Base-by-base conservation (phyloP, 2,888 invertebrate genomes). In the Linnaemya vulpina region DNA sequence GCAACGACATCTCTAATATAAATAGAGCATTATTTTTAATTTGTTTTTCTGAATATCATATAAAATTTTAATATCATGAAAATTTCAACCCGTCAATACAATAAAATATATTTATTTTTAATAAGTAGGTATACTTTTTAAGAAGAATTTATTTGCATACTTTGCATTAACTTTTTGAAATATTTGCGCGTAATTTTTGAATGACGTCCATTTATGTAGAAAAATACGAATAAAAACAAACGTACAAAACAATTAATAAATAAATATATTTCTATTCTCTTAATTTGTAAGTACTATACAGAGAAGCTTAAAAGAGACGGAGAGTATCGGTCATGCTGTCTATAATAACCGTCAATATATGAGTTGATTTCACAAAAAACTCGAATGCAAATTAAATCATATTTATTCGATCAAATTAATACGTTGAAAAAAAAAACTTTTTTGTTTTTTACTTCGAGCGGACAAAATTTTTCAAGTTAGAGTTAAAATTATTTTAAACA, bases 331-430 rank as follows among this genome's bases (percentile, higher is more conserved):
- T 67, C 60, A 76, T 51, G 46, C 55, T 62, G 15, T 55, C 55
- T 60, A 58, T 77, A 83, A 77, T 73, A 65, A 83, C 38, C 46
- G 58, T 75, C 68, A 78, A 75, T 78, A 70, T 78, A 78, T 85
- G 51, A 81, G 58, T 85, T 75, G 82, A 75, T 85, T 85, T 85
- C 71, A 78, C 60, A 79, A 85, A 82, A 79, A 75, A 85, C 82
- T 85, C 30, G 60, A 85, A 85, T 82, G 78, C 82, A 82, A 82
- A 82, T 82, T 85, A 75, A 85, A 82, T 82, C 75, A 82, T 81
- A 81, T 84, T 77, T 76, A 68, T 60, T 53, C 68, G 40, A 40
- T 30, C n/a, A 13, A n/a, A 35, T 15, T 22, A 13, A n/a, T 30
- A 43, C n/a, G 43, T 30, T 58, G 43, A n/a, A n/a, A n/a, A n/a